These are phyloP conservation scores for Mastigias papua DNA, from an alignment of 30 jellyfish, hydroid and myxozoan genomes.

Conservation along the genomic window DNA sequence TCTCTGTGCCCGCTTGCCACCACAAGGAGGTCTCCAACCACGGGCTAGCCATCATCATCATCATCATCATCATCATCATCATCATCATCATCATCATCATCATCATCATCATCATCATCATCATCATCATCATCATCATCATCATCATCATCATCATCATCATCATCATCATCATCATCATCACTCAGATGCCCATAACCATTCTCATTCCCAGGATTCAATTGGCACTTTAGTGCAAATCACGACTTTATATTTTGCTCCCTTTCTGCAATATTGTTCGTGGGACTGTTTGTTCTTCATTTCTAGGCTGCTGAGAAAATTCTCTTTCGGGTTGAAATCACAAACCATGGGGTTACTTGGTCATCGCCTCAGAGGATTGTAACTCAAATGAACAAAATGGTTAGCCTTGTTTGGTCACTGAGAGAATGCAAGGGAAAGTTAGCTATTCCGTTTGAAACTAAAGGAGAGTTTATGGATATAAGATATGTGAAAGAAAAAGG, in stretches of 20 bases:
- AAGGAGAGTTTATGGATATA: conserved; percentile 13
- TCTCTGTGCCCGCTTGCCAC: too few relatives aligned
- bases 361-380: conserved; percentile 34
- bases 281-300: neutral
- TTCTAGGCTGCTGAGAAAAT: conserved; percentile 13
- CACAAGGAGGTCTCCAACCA: too few relatives aligned
- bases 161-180: too few relatives aligned
- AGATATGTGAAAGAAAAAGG: neutral
- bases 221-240: too few relatives aligned
- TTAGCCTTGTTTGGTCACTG: conserved; percentile 21
- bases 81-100: too few relatives aligned
- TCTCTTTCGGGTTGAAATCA: conserved; percentile 26
- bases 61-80: too few relatives aligned
- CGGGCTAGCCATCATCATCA: too few relatives aligned
- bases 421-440: neutral
- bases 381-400: conserved; percentile 17
- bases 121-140: too few relatives aligned
- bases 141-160: too few relatives aligned
- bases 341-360: conserved; percentile 32
- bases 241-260: too few relatives aligned
- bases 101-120: too few relatives aligned
- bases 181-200: neutral
- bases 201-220: neutral
- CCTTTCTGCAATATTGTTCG: too few relatives aligned
- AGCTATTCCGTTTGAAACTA: neutral